Evolutionary conservation across 2,888 invertebrate species (phyloP), one percentile per base, ranked within the genome.

Genomic region (Iphiclides podalirius): DNA sequence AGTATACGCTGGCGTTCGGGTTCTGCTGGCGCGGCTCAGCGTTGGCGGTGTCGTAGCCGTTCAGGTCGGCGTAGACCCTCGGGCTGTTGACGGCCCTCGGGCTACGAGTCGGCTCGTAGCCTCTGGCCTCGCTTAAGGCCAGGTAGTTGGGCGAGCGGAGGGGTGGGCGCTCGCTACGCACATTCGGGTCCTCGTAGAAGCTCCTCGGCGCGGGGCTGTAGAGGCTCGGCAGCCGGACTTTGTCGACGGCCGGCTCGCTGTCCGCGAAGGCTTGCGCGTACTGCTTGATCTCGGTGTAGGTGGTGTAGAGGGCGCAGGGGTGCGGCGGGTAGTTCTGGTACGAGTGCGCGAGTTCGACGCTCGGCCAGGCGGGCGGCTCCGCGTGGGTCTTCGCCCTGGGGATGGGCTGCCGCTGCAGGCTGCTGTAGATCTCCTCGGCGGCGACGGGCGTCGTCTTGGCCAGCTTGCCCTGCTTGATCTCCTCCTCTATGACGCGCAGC

Each of bases 401-500:
- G 55, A 94, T 94, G 0, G 94, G 94, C 63, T 94, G 93, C 15
- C 89, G 53, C 47, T 89, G 89, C 0, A 89, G 57, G 12, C 89
- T 89, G 66, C 87, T 87, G 71, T 89, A 89, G 52, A 89, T 90
- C 52, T 91, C 90, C n/a, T 90, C 90, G 0, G 85, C 90, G 0
- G 89, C 86, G 0, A 88, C 82, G 0, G 88, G 86, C 0, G 87
- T 80, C 47, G 91, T 90, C 66, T 91, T 78, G 55, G 86, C 93
- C 0, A 94, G 80, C 72, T 96, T 96, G 0, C 95, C 95, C 60
- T 95, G 94, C 64, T 95, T 95, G 45, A 96, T 96, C 75, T 96
- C 96, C 67, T 96, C 96, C 66, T 96, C 95, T 44, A 88, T 88
- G 14, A 88, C 95, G 53, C 94, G 90, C 23, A 96, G 76, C 70